A percentile compares a stretch with the other conserved stretches of the same genome.
phyloP scores from a whole-genome alignment of 2,888 invertebrate species.

The Odontocolon sp. region DNA sequence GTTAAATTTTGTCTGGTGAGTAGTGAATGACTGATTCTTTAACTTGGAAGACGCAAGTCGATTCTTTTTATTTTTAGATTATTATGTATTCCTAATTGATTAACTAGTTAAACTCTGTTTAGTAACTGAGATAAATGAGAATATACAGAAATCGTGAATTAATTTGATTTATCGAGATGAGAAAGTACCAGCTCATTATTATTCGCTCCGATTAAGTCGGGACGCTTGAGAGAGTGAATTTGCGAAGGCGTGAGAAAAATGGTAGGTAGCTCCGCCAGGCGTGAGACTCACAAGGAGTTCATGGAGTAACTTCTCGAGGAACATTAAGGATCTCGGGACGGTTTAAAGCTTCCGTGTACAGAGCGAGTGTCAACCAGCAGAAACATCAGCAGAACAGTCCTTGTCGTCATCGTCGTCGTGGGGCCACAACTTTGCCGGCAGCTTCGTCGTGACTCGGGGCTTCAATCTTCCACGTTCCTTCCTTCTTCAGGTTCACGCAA shows the following conservation, averaged over 20 bases:
- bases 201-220: conserved; percentile 6
- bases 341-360: conserved; percentile 60
- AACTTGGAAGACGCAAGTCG: too few species aligned
- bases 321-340: conserved; percentile 64
- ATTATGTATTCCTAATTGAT: too few species aligned
- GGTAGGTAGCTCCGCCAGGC: conserved; percentile 42
- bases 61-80: too few species aligned
- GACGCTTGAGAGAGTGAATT: conserved; percentile 13
- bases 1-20: too few species aligned
- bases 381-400: conserved; percentile 52
- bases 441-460: conserved; percentile 38
- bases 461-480: too few species aligned
- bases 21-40: too few species aligned
- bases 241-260: conserved; percentile 40
- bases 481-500: conserved; percentile 62
- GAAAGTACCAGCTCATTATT: conserved; percentile 1
- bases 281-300: conserved; percentile 53
- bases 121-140: too few species aligned
- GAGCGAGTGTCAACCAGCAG: conserved; percentile 32
- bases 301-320: conserved; percentile 64
- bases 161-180: conserved; percentile 8
- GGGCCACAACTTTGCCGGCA: conserved; percentile 43
- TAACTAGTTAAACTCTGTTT: too few species aligned
- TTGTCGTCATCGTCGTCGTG: conserved; percentile 29
- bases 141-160: too few species aligned